These are phyloP conservation scores for Melinopterus prodromus DNA, from an alignment of 2,888 invertebrate species.

Conservation along the genomic window DNA sequence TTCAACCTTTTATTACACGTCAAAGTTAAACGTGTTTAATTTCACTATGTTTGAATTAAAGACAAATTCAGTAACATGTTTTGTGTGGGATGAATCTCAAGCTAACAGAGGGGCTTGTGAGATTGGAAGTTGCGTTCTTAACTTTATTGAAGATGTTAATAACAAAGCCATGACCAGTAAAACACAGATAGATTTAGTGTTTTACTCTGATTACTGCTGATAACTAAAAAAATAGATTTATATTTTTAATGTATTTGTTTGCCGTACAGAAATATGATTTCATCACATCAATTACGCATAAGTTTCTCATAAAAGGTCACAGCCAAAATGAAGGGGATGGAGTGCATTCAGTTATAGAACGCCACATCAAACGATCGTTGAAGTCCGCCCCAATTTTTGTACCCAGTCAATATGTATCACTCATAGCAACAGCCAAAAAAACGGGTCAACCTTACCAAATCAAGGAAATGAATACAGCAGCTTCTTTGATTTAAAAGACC, in stretches of 20 bases:
- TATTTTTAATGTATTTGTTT: conserved; percentile 17
- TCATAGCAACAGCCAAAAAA: conserved; percentile 38
- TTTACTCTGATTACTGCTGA: conserved; percentile 25
- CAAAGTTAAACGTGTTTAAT: conserved; percentile 34
- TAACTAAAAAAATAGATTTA: conserved; percentile 31
- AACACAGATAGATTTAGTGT: background rate
- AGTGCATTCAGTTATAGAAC: conserved; percentile 36
- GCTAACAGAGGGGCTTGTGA: conserved; percentile 51
- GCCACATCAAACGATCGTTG: conserved; percentile 34
- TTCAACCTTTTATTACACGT: conserved; percentile 41
- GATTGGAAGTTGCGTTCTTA: conserved; percentile 51
- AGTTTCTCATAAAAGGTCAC: conserved; percentile 28
- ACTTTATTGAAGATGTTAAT: conserved; percentile 45
- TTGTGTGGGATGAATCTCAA: conserved; percentile 53
- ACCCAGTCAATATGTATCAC: conserved; percentile 32
- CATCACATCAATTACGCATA: conserved; percentile 5
- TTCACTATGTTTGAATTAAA: conserved; percentile 31
- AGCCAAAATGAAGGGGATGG: conserved; percentile 30
- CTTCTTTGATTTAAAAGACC: conserved; percentile 33
- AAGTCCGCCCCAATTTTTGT: conserved; percentile 39
- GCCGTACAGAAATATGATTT: conserved; percentile 24
- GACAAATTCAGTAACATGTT: background rate
- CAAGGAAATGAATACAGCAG: conserved; percentile 33
- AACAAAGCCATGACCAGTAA: conserved; percentile 4
- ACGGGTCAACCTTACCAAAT: conserved; percentile 35